These are phyloP conservation scores for Uloborus diversus DNA, from an alignment of 1,140 invertebrate species.

Conservation along the genomic window DNA sequence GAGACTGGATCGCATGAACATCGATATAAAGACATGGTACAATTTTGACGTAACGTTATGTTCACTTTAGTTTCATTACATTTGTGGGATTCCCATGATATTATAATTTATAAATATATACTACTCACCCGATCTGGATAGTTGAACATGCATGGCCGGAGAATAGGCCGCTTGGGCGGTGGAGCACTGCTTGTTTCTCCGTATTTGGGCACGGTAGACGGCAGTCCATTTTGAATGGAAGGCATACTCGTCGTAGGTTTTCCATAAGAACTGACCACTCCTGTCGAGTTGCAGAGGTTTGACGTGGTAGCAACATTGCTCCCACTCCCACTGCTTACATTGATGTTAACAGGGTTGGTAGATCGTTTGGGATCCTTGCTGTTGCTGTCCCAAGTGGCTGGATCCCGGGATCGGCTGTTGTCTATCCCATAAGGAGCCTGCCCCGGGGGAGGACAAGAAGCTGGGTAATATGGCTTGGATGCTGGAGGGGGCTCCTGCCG, in stretches of 20 bases:
- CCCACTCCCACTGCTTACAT: neutral
- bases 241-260: neutral
- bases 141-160: slow-evolving; percentile 34
- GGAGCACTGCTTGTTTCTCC: slow-evolving; percentile 9
- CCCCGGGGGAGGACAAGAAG: neutral
- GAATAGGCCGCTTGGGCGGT: neutral
- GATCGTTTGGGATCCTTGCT: neutral
- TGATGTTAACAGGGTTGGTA: neutral
- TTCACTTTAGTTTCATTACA: neutral
- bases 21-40: too few species aligned
- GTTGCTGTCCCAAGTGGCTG: neutral
- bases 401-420: slow-evolving; percentile 2
- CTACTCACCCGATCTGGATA: slow-evolving; percentile 36
- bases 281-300: neutral
- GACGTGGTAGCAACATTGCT: neutral
- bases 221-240: neutral
- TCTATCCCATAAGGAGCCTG: slow-evolving; percentile 1
- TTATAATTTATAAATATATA: too few species aligned
- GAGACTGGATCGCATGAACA: too few species aligned
- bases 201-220: neutral
- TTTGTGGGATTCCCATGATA: too few species aligned
- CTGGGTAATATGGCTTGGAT: neutral
- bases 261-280: neutral
- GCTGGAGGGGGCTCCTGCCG: neutral
- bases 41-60: too few species aligned